phyloP scores from a whole-genome alignment of 2,797 vertebrate genomes.

The Hapalemur alaotrensis region DNA sequence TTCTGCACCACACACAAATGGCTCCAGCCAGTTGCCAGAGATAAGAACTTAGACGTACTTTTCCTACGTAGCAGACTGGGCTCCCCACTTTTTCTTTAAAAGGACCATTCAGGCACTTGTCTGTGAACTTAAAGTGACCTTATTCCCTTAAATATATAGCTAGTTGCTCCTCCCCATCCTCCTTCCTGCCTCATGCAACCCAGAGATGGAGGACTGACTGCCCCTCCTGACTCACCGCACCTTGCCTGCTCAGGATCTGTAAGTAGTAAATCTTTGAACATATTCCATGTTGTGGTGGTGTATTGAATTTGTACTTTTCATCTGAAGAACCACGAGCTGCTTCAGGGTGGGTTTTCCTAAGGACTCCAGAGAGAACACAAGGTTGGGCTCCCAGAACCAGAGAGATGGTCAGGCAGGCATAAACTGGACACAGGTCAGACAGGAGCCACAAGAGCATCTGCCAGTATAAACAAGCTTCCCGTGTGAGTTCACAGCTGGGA shows the following conservation, averaged over 20 bases:
- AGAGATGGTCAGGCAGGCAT: not conserved
- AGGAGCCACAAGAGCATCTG: not conserved
- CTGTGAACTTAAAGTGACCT: not conserved
- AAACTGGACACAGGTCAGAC: not conserved
- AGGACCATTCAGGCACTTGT: not conserved
- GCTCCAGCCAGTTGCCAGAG: not conserved
- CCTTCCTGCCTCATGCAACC: not conserved
- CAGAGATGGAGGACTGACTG: not conserved
- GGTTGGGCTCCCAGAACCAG: not conserved
- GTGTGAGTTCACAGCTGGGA: not conserved
- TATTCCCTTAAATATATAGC: not conserved
- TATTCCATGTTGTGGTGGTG: not conserved
- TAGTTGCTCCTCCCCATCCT: not conserved
- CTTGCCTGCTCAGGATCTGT: not conserved
- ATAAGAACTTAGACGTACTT: not conserved
- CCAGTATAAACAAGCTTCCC: not conserved
- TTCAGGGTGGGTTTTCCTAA: not conserved
- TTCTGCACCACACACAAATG: not conserved
- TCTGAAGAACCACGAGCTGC: not conserved
- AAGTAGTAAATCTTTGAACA: not conserved
- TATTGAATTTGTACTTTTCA: not conserved
- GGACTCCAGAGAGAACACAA: not conserved
- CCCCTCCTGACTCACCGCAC: not conserved
- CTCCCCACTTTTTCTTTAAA: not conserved
- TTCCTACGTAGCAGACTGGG: not conserved